Percentiles rank a stretch among this genome's conserved stretches.
phyloP scores from a whole-genome alignment of 2,113 vertebrate species.

The Bombycilla garrulus region DNA sequence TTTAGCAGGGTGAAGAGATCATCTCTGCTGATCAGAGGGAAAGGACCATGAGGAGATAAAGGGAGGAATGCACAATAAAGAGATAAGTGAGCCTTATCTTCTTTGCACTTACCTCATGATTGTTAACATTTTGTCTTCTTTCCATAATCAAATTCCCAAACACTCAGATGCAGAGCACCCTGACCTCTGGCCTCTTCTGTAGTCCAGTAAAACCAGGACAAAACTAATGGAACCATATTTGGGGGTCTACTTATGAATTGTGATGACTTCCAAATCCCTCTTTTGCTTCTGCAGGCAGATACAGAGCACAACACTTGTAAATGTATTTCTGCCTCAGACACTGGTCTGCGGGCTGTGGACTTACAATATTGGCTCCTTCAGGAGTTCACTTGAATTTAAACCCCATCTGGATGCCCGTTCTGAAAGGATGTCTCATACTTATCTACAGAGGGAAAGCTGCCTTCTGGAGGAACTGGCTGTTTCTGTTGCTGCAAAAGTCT shows the following conservation, averaged over 20 bases:
- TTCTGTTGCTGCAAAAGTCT: not conserved
- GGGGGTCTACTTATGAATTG: not conserved
- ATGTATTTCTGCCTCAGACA: not conserved
- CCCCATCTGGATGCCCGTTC: not conserved
- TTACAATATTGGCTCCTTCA: not conserved
- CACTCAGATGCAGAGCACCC: not conserved
- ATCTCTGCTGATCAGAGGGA: constrained; percentile 20
- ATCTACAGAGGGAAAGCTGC: not conserved
- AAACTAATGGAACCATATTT: not conserved
- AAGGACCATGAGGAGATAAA: constrained; percentile 1
- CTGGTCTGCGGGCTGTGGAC: not conserved
- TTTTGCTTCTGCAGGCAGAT: not conserved
- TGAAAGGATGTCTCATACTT: not conserved
- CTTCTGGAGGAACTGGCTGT: not conserved
- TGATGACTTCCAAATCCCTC: not conserved
- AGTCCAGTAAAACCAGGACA: not conserved
- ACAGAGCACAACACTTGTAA: not conserved
- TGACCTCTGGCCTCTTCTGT: not conserved
- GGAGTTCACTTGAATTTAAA: not conserved
- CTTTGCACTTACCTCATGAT: not conserved
- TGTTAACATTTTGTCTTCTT: constrained; percentile 8
- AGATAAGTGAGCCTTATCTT: constrained; percentile 19
- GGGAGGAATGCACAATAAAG: not conserved
- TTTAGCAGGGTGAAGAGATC: constrained; percentile 57
- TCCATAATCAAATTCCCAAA: not conserved